Base-by-base conservation (phyloP, 2,113 vertebrate species). In the Gobiocypris rarus region DNA sequence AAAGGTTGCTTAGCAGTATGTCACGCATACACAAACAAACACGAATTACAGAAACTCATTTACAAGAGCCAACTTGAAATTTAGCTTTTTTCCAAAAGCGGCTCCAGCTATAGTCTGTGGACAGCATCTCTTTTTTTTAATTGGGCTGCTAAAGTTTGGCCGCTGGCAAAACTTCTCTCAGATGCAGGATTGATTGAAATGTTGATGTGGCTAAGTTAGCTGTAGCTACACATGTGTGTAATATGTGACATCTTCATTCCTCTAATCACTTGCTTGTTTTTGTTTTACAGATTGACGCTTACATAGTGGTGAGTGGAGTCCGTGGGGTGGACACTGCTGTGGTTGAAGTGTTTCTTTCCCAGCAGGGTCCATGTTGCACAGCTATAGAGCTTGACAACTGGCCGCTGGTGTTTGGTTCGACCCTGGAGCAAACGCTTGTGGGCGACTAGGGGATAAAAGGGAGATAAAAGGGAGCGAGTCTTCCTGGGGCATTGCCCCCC, bases 241-340 rank as follows among this genome's bases (percentile, higher is more conserved):
- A 3, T 50, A 78, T 84, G 19, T 76, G 14, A 26, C 6, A 86
- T 82, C n/a, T n/a, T 82, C 26, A 86, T 87, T 83, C 56, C 9
- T 58, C 75, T 86, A 48, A 56, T 63, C 83, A 9, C 41, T n/a
- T 70, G 14, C 54, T 45, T 69, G 31, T 73, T 50, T 38, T 78
- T 85, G 70, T 85, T 76, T 93, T 94, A 52, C 94, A 98, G 97
- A 93, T 97, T 73, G 95, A 97, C 84, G 97, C 95, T 17, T 97
- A 97, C 74, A 88, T 98, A 84, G 93, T 97, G 96, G 97, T 97
- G 91, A 97, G 97, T 97, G 88, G 83, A 90, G 77, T 82, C 81
- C 79, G 86, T 69, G 65, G 70, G 28, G 48, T 45, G 26, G 59
- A 90, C 93, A 92, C 92, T 92, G 93, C 91, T 92, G 89, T 87